Base-by-base conservation (phyloP, 1,140 invertebrate genomes). In the Pseudomyrmex cubaensis region DNA sequence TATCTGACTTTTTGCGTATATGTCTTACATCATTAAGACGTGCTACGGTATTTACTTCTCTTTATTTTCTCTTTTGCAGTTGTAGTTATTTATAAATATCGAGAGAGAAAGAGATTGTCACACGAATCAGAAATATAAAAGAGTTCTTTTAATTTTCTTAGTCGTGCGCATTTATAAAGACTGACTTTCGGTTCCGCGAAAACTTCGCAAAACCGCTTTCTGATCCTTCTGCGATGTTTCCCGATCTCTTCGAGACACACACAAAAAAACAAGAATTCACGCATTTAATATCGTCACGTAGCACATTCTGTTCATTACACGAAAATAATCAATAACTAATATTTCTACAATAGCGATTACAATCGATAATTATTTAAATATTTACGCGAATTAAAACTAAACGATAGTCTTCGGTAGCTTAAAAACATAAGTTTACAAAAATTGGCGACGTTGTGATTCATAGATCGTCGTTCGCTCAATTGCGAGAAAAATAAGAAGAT, bases 11-110 rank as follows among this genome's bases (percentile, higher is more conserved):
- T 44, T 35, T 17, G 17, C 13, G 17, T 76, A 48, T 15, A 12
- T 62, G 44, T 74, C 20, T 76, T 44, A 48, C 54, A 54, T 77
- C 62, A 50, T n/a, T n/a, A 35, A 75, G 46, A 75, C 46, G 46
- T 66, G 63, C 63, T 52, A 44, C 50, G 25, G n/a, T 15, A 35
- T 35, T 35, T 35, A 35, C 4, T 35, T 35, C 35, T 35, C 35
- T 35, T 35, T 35, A 35, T 44, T 56, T 12, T 54, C 17, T 57
- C 17, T 22, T 54, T 25, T 57, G 57, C 64, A 25, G 8, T 46
- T 56, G 12, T 56, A 15, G 20, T 22, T 35, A 35, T 35, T 69
- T 57, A 57, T 20, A 52, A 9, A 35, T 13, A 54, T 77, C 35
- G 35, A 25, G 44, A 4, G n/a, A 56, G 25, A 15, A 10, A 70